phyloP scores from a whole-genome alignment of 2,888 invertebrate genomes.

The Notocelia uddmanniana region DNA sequence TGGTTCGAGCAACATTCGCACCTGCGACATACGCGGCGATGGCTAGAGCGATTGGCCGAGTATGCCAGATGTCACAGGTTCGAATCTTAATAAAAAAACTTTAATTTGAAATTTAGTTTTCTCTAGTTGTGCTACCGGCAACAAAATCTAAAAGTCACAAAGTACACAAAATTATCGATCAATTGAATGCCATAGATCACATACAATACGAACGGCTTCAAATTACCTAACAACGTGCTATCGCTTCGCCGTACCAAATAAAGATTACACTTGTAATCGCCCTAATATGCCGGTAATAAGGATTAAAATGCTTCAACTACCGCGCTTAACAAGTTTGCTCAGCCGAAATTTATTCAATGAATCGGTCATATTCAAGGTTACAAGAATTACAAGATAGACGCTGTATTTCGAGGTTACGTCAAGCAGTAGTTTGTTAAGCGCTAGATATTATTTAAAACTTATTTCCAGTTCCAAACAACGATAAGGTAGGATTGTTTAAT shows the following conservation, averaged over 20 bases:
- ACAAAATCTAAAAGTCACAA: no score
- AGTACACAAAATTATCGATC: background rate
- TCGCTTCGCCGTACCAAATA: background rate
- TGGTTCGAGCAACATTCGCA: no score
- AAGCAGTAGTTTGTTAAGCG: background rate
- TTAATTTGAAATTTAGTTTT: no score
- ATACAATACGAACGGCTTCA: no score
- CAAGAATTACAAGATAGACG: background rate
- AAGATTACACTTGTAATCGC: background rate
- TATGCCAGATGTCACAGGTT: no score
- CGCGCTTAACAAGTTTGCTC: background rate
- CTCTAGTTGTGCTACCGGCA: no score
- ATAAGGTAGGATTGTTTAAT: no score
- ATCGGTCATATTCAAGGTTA: constrained; percentile 9
- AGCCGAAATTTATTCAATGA: background rate
- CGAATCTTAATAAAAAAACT: no score
- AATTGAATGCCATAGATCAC: background rate
- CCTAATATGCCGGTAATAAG: background rate
- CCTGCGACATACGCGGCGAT: no score
- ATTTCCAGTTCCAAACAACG: no score
- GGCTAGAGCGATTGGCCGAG: no score
- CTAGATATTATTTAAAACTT: no score
- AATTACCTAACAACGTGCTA: background rate
- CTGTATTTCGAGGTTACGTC: constrained; percentile 12
- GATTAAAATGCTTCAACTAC: background rate